Evolutionary conservation across 2,113 vertebrate genomes (phyloP), one percentile per base, ranked within the genome.

Genomic region (Lepus timidus): DNA sequence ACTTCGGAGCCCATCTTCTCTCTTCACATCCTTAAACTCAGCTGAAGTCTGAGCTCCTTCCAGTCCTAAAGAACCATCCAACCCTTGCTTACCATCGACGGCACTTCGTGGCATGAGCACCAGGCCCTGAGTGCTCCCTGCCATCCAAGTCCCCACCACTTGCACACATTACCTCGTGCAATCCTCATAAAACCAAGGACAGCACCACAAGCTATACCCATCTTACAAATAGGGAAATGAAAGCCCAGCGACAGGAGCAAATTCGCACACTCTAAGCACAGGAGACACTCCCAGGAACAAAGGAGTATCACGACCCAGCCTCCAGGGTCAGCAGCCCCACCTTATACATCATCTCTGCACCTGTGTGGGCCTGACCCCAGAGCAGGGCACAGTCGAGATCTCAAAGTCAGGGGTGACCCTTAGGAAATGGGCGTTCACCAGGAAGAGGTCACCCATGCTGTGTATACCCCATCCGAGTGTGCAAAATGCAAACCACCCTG

Each of bases 61-160:
- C 11, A 70, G n/a, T 9, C 71, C 25, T 62, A 31, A 52, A 90
- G 64, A 62, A 58, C 39, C 73, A 52, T 62, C 71, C 80, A 5
- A 25, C 23, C 1, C 65, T 12, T 6, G 27, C 31, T 23, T 14
- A 52, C 64, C 52, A 39, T 78, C 52, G 13, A 31, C 64, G 85
- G 52, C 71, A 31, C 1, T 4, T 25, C 14, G 8, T 0, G 1
- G 3, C 23, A 17, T 14, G 33, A 13, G 25, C 19, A 3, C n/a
- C 1, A 0, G 0, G 78, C 22, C 51, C 19, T 0, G 25, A 67
- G 68, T 17, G 2, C 13, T 22, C 19, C 4, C n/a, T 39, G 1
- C 8, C 8, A 16, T 19, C 87, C 64, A 71, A n/a, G 73, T 6
- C 25, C 20, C 64, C 27, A 9, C 16, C 67, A 44, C 44, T 44